Evolutionary conservation across 2,113 vertebrate species (phyloP).

Genomic region (Oryzias melastigma): DNA sequence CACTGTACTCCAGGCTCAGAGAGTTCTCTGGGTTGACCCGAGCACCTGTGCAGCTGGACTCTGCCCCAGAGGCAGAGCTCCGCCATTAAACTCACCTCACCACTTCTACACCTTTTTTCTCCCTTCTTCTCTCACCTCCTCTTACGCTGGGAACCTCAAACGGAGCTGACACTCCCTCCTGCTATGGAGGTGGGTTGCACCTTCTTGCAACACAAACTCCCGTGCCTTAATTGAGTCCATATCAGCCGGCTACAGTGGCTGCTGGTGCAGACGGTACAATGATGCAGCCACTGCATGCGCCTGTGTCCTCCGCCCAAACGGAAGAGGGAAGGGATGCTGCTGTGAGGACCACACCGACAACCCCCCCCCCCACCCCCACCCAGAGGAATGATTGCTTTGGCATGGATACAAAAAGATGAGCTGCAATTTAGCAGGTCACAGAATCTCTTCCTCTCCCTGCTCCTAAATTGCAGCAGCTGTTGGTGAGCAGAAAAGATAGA

Average conservation of each 20-base stretch:
- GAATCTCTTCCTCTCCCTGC: conserved; percentile 8
- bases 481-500: conserved; percentile 27
- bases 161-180: conserved; percentile 24
- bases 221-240: conserved; percentile 61
- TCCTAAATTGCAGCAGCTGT: conserved; percentile 45
- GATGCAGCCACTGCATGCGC: conserved; percentile 27
- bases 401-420: conserved; percentile 61
- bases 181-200: conserved; percentile 32
- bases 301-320: conserved; percentile 40
- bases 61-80: conserved; percentile 28
- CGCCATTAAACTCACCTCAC: conserved; percentile 50
- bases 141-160: conserved; percentile 13
- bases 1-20: conserved; percentile 8
- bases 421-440: conserved; percentile 57
- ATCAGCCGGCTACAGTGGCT: conserved; percentile 16
- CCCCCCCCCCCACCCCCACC: conserved; percentile 5
- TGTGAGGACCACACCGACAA: conserved; percentile 43
- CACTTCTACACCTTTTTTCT: conserved; percentile 10
- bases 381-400: conserved; percentile 43
- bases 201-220: conserved; percentile 45
- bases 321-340: conserved; percentile 19
- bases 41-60: conserved; percentile 26
- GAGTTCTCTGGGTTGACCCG: conserved; percentile 21
- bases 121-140: conserved; percentile 16
- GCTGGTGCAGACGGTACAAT: conserved; percentile 37